These are phyloP conservation scores for Palloptera scutellata DNA, from an alignment of 2,888 invertebrate genomes.

Conservation along the genomic window DNA sequence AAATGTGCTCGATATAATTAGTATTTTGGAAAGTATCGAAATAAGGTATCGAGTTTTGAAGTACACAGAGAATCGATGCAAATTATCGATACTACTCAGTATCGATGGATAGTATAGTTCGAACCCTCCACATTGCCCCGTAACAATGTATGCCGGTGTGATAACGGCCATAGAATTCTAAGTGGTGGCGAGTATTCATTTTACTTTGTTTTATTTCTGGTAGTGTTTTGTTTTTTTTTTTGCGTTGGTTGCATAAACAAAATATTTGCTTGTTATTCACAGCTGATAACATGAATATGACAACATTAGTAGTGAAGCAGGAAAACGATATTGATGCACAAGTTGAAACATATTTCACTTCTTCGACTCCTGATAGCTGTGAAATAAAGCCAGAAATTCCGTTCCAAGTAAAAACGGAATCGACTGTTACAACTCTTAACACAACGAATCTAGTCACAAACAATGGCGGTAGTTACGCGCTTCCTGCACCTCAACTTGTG, in stretches of 20 bases:
- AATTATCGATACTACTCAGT: too few relatives aligned
- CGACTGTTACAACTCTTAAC: background rate
- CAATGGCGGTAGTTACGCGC: background rate
- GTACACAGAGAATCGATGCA: too few relatives aligned
- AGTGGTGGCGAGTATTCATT: background rate
- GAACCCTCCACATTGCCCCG: too few relatives aligned
- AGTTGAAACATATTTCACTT: background rate
- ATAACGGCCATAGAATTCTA: background rate
- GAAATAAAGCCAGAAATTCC: constrained; percentile 2
- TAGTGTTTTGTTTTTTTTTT: background rate
- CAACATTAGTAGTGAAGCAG: constrained; percentile 4
- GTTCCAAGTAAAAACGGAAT: background rate
- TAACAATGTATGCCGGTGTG: background rate
- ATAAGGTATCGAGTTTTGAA: too few relatives aligned
- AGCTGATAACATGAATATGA: background rate
- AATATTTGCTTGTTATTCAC: background rate
- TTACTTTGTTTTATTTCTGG: background rate
- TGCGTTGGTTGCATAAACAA: background rate
- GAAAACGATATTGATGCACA: background rate
- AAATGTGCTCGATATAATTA: too few relatives aligned
- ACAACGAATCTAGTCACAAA: background rate
- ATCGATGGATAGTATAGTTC: too few relatives aligned
- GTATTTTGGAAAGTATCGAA: too few relatives aligned
- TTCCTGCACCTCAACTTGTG: background rate
- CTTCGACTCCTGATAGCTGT: background rate